A percentile compares a stretch with the other conserved stretches of the same genome.
phyloP scores from a whole-genome alignment of 1,140 invertebrate species.

The Leptoteleia sp. region DNA sequence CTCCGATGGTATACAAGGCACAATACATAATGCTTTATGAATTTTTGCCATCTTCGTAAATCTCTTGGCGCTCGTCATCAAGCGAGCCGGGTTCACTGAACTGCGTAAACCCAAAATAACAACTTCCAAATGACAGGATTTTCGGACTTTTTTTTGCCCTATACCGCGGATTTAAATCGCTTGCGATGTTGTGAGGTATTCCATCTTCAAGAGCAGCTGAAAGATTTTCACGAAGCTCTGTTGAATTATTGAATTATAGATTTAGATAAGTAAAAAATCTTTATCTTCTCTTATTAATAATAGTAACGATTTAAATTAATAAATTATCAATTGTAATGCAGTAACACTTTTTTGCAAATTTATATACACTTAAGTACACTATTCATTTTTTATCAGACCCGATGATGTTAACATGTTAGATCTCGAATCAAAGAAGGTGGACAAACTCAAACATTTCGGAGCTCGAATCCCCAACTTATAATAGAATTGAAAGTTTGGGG shows the following conservation, averaged over 20 bases:
- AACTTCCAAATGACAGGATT: slow-evolving; percentile 53
- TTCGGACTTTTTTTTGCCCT: slow-evolving; percentile 29
- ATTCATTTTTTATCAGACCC: slow-evolving; percentile 42
- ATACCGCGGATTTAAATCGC: slow-evolving; percentile 30
- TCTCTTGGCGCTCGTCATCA: slow-evolving; percentile 1
- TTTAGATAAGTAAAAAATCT: too few relatives aligned
- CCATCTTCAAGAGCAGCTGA: background rate
- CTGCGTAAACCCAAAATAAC: slow-evolving; percentile 36
- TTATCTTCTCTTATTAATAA: too few relatives aligned
- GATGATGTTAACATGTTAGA: slow-evolving; percentile 48
- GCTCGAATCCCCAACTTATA: slow-evolving; percentile 40
- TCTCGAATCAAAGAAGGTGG: slow-evolving; percentile 36
- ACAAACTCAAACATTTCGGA: slow-evolving; percentile 40
- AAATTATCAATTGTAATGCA: too few relatives aligned
- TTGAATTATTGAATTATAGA: slow-evolving; percentile 55
- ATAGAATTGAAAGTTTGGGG: slow-evolving; percentile 49
- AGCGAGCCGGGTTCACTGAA: slow-evolving; percentile 10
- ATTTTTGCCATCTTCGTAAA: slow-evolving; percentile 31
- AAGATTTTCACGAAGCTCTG: slow-evolving; percentile 16
- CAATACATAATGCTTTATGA: slow-evolving; percentile 33
- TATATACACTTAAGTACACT: slow-evolving; percentile 36
- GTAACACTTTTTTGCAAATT: too few relatives aligned
- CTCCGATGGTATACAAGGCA: slow-evolving; percentile 6
- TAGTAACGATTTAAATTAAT: too few relatives aligned
- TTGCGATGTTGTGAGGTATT: slow-evolving; percentile 1